Evolutionary conservation across 2,113 vertebrate genomes (phyloP).

Genomic region (Sturnira hondurensis): DNA sequence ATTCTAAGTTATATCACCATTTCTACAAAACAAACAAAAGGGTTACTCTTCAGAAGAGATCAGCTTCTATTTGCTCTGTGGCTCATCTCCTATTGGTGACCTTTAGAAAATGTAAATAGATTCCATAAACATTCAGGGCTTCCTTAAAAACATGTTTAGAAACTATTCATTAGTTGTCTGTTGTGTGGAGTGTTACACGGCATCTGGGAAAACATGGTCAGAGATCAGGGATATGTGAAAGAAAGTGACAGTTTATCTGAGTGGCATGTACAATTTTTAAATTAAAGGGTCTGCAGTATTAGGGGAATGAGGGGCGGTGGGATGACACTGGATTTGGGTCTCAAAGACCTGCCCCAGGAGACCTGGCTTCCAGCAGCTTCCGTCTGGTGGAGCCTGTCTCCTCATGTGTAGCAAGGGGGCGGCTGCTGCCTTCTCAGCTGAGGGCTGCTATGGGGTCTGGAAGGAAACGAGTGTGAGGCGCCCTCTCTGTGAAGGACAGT

Average conservation of each 20-base stretch:
- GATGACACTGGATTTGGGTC: neutral
- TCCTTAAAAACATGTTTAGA: conserved; percentile 32
- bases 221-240: neutral
- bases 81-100: conserved; percentile 25
- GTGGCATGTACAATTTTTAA: neutral
- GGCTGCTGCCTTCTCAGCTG: neutral
- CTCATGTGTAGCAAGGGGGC: neutral
- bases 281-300: neutral
- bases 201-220: neutral
- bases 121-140: neutral
- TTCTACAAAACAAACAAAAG: conserved; percentile 44
- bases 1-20: neutral
- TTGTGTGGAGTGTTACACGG: neutral
- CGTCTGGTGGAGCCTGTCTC: neutral
- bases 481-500: neutral
- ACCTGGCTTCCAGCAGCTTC: neutral
- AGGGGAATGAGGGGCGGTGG: neutral
- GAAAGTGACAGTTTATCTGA: neutral
- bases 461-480: neutral
- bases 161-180: neutral
- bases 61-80: conserved; percentile 36
- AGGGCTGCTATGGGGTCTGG: neutral
- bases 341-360: neutral
- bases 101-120: conserved; percentile 57
- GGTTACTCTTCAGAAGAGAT: neutral